phyloP scores from a whole-genome alignment of 2,888 invertebrate genomes.

The Drosophila phalerata region DNA sequence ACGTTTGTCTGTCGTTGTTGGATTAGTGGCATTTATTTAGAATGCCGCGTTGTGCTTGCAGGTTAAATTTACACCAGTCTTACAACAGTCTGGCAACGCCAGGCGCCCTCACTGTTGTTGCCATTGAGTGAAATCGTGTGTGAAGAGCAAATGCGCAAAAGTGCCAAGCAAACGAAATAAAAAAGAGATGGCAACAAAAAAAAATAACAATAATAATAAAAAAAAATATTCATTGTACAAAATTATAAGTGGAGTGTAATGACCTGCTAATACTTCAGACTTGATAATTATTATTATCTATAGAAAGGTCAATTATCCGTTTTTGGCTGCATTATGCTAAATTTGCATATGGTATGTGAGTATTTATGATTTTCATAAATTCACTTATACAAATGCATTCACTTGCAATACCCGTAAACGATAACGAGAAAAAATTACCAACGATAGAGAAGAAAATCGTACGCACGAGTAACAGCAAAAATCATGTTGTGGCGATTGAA shows the following conservation, averaged over 20 bases:
- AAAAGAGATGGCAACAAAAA: constrained; percentile 41
- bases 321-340: constrained; percentile 31
- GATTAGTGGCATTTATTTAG: constrained; percentile 28
- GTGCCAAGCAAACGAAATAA: constrained; percentile 42
- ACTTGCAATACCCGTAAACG: constrained; percentile 33
- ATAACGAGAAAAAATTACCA: constrained; percentile 59
- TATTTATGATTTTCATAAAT: constrained; percentile 45
- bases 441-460: constrained; percentile 35
- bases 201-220: constrained; percentile 51
- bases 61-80: constrained; percentile 43
- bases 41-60: constrained; percentile 43
- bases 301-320: constrained; percentile 25
- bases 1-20: constrained; percentile 10
- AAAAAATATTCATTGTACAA: constrained; percentile 39
- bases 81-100: constrained; percentile 64
- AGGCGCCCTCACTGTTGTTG: constrained; percentile 40
- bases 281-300: constrained; percentile 11
- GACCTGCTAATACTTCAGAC: constrained; percentile 33
- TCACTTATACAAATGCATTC: neutral
- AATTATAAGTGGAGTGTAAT: constrained; percentile 49
- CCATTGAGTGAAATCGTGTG: constrained; percentile 65
- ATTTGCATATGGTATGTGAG: constrained; percentile 20
- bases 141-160: constrained; percentile 59
- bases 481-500: constrained; percentile 59
- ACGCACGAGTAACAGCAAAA: constrained; percentile 47